These are phyloP conservation scores for Aphelinus certus DNA, from an alignment of 1,140 invertebrate species.

Conservation along the genomic window DNA sequence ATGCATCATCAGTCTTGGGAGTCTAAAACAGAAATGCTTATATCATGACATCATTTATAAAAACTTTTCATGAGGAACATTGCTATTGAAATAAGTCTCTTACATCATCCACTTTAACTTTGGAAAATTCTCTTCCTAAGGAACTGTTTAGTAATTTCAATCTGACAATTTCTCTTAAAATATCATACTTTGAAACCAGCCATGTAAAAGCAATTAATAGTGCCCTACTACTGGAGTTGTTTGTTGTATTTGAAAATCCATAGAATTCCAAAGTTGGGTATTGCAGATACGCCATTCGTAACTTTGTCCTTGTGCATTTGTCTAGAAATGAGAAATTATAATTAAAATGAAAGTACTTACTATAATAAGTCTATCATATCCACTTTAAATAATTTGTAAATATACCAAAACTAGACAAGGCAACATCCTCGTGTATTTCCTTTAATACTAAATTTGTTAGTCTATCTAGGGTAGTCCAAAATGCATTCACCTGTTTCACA, in stretches of 20 bases:
- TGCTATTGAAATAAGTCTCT: constrained; percentile 7
- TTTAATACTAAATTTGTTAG: constrained; percentile 45
- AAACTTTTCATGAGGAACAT: no score
- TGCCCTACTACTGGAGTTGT: constrained; percentile 39
- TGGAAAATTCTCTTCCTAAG: constrained; percentile 45
- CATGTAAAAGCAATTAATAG: constrained; percentile 53
- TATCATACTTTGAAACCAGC: constrained; percentile 49
- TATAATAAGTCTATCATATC: not conserved
- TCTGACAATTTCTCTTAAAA: constrained; percentile 40
- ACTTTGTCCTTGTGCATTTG: constrained; percentile 44
- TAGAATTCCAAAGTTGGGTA: constrained; percentile 54
- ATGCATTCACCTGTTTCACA: constrained; percentile 15
- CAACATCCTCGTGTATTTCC: constrained; percentile 40
- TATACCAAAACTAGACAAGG: constrained; percentile 50
- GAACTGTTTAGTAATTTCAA: constrained; percentile 43
- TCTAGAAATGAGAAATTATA: constrained; percentile 44
- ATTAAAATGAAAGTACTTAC: not conserved
- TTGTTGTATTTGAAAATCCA: constrained; percentile 25
- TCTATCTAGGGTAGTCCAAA: constrained; percentile 43
- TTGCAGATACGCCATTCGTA: constrained; percentile 53
- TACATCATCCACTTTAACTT: constrained; percentile 15
- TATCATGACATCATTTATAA: not conserved
- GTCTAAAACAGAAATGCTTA: not conserved
- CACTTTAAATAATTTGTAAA: constrained; percentile 16
- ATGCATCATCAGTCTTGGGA: not conserved